Evolutionary conservation across 2,888 invertebrate species (phyloP).

Genomic region (Acronicta leporina): DNA sequence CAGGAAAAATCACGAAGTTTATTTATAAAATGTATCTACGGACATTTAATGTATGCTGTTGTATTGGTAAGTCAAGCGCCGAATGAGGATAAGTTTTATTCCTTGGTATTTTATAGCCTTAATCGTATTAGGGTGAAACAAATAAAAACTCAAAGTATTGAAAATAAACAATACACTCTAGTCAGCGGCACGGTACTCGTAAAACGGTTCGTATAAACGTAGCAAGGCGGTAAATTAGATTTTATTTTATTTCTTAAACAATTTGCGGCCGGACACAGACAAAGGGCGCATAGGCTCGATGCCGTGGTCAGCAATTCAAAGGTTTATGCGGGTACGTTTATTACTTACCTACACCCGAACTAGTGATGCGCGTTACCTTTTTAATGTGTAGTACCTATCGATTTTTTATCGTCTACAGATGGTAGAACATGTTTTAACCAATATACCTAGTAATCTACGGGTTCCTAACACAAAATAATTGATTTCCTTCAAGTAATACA

Average conservation of each 20-base stretch:
- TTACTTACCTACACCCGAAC: constrained; percentile 77
- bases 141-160: constrained; percentile 77
- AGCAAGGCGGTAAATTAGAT: constrained; percentile 87
- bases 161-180: constrained; percentile 79
- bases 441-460: no score
- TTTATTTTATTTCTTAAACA: constrained; percentile 89
- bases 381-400: constrained; percentile 53
- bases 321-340: constrained; percentile 88
- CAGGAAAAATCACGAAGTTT: neutral
- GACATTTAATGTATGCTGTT: constrained; percentile 5
- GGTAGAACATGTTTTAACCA: no score
- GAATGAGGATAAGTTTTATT: constrained; percentile 62
- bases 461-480: no score
- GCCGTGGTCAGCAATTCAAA: constrained; percentile 87
- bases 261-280: constrained; percentile 85
- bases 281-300: constrained; percentile 85
- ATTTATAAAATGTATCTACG: neutral
- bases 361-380: constrained; percentile 59
- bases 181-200: constrained; percentile 78
- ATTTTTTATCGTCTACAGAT: constrained; percentile 23
- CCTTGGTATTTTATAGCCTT: constrained; percentile 62
- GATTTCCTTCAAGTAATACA: no score
- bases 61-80: constrained; percentile 30
- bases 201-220: constrained; percentile 85
- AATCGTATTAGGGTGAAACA: constrained; percentile 69